These are phyloP conservation scores for Eristalis tenax DNA, from an alignment of 2,888 invertebrate species.

Conservation along the genomic window DNA sequence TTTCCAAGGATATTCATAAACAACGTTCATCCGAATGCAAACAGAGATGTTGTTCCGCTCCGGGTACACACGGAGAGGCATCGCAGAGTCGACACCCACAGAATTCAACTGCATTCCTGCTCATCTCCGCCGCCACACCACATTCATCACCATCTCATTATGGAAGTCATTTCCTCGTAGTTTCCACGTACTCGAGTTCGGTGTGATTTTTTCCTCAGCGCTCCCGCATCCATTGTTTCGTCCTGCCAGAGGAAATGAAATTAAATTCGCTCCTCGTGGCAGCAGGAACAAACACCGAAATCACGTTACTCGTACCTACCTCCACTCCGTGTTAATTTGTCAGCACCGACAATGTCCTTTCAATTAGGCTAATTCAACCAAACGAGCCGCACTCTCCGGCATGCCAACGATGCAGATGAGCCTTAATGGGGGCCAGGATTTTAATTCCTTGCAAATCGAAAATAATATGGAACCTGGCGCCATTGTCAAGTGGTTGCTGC, in stretches of 20 bases:
- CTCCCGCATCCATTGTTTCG: slow-evolving; percentile 34
- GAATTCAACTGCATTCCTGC: slow-evolving; percentile 50
- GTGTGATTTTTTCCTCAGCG: background rate
- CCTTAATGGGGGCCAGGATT: slow-evolving; percentile 12
- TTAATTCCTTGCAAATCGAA: slow-evolving; percentile 9
- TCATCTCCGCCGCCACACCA: background rate
- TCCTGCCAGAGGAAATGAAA: slow-evolving; percentile 58
- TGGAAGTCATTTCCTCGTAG: slow-evolving; percentile 34
- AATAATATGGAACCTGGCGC: slow-evolving; percentile 25
- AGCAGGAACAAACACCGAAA: slow-evolving; percentile 59
- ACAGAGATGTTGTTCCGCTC: slow-evolving; percentile 27
- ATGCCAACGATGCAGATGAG: background rate
- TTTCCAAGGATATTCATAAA: slow-evolving; percentile 46
- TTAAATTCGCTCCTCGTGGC: slow-evolving; percentile 48
- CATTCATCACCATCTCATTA: slow-evolving; percentile 54
- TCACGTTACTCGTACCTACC: slow-evolving; percentile 42
- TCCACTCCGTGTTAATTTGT: slow-evolving; percentile 51
- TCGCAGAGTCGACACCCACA: slow-evolving; percentile 17
- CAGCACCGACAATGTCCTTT: slow-evolving; percentile 61
- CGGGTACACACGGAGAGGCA: background rate
- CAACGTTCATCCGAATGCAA: slow-evolving; percentile 24
- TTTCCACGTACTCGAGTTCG: background rate
- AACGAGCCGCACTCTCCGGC: slow-evolving; percentile 1
- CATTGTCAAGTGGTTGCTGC: background rate
- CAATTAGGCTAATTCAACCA: slow-evolving; percentile 62